Evolutionary conservation across 2,888 invertebrate genomes (phyloP).

Genomic region (Aphodius sticticus): DNA sequence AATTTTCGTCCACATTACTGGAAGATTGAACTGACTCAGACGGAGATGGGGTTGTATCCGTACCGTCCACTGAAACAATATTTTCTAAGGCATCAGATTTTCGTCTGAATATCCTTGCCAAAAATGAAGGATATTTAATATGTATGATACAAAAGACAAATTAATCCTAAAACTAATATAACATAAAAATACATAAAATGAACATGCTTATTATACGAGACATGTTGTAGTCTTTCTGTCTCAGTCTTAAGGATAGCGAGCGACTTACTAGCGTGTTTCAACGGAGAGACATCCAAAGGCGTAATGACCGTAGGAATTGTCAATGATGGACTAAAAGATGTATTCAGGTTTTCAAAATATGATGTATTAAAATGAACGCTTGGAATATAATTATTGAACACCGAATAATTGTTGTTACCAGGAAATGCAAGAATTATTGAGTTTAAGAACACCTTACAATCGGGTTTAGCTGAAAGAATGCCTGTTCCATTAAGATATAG

Average conservation of each 20-base stretch:
- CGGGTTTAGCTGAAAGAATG: too few species aligned
- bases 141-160: not conserved
- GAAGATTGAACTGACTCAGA: not conserved
- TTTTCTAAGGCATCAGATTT: not conserved
- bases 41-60: not conserved
- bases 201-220: constrained; percentile 4
- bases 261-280: not conserved
- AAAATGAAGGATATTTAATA: not conserved
- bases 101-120: not conserved
- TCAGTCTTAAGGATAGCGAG: not conserved
- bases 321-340: not conserved
- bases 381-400: constrained; percentile 4
- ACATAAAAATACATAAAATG: not conserved
- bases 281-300: constrained; percentile 4
- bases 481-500: too few species aligned
- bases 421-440: too few species aligned
- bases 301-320: not conserved
- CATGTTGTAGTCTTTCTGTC: not conserved
- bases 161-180: not conserved
- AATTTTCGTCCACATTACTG: not conserved
- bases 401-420: too few species aligned
- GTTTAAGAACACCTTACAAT: too few species aligned
- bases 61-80: not conserved
- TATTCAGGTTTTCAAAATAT: constrained; percentile 4
- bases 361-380: not conserved